Evolutionary conservation across 2,888 invertebrate genomes (phyloP).

Genomic region (Drosophila anomalipes): DNA sequence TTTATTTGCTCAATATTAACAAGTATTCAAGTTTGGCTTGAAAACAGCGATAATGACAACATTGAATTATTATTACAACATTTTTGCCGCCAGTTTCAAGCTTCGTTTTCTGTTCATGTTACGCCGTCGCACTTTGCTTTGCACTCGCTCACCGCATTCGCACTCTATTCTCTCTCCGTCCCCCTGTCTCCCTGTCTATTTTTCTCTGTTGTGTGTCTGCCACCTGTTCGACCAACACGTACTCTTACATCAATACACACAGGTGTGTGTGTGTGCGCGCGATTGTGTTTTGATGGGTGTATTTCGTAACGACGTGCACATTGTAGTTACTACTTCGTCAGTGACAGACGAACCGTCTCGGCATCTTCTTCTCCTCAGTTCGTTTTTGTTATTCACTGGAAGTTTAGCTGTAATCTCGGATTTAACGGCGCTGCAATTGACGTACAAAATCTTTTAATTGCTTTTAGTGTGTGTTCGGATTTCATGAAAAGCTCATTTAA

Average conservation of each 20-base stretch:
- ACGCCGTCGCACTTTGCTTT: slow-evolving; percentile 55
- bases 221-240: slow-evolving; percentile 53
- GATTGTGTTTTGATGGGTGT: slow-evolving; percentile 33
- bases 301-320: slow-evolving; percentile 64
- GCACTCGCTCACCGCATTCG: slow-evolving; percentile 2
- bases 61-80: slow-evolving; percentile 8
- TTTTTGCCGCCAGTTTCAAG: slow-evolving; percentile 19
- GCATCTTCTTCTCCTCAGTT: slow-evolving; percentile 12
- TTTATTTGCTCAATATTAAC: neutral
- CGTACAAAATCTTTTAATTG: slow-evolving; percentile 9
- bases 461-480: neutral
- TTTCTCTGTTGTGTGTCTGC: slow-evolving; percentile 17
- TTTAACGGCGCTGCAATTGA: slow-evolving; percentile 10
- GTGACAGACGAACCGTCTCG: slow-evolving; percentile 14
- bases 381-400: slow-evolving; percentile 21
- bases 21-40: neutral
- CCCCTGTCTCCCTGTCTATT: slow-evolving; percentile 1
- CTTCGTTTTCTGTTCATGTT: slow-evolving; percentile 32
- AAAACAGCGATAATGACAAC: neutral
- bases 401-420: slow-evolving; percentile 15
- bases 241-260: neutral
- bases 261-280: slow-evolving; percentile 25
- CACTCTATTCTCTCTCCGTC: slow-evolving; percentile 12
- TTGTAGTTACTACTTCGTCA: slow-evolving; percentile 44
- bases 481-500: slow-evolving; percentile 31